Evolutionary conservation across 2,113 vertebrate species (phyloP).

Genomic region (Salminus brasiliensis): DNA sequence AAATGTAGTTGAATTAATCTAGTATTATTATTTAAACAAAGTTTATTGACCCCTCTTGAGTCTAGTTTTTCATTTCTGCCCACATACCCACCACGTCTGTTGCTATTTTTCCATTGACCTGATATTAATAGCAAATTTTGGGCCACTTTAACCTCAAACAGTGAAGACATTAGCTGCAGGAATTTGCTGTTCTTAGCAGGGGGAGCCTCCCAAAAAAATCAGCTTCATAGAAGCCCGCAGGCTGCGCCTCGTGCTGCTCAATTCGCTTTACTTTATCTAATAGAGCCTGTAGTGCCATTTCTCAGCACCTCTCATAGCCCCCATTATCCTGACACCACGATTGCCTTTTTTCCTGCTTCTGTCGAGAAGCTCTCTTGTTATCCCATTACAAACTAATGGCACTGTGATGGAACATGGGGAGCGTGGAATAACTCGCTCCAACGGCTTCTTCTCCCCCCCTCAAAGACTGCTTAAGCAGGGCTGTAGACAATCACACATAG

Average conservation of each 20-base stretch:
- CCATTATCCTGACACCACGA: conserved; percentile 39
- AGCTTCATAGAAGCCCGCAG: background rate
- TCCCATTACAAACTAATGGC: conserved; percentile 46
- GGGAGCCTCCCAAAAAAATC: conserved; percentile 14
- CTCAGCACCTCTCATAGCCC: conserved; percentile 12
- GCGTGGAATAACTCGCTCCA: background rate
- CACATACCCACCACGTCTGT: background rate
- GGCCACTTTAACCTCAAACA: background rate
- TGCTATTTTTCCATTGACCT: background rate
- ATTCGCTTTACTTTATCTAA: conserved; percentile 47
- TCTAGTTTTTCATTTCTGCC: background rate
- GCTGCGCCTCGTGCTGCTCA: background rate
- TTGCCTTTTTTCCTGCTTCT: conserved; percentile 43
- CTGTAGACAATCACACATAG: background rate
- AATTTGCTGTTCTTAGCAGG: background rate
- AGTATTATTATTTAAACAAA: too few relatives aligned
- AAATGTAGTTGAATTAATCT: background rate
- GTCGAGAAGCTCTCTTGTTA: conserved; percentile 39
- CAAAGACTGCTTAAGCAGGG: conserved; percentile 17
- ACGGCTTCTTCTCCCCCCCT: background rate
- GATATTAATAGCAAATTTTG: background rate
- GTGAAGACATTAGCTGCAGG: background rate
- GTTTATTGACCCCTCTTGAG: background rate
- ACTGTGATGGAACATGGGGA: conserved; percentile 34
- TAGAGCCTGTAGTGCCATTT: conserved; percentile 37